Evolutionary conservation across 2,797 vertebrate genomes (phyloP).

Genomic region (Chaunax sp.): DNA sequence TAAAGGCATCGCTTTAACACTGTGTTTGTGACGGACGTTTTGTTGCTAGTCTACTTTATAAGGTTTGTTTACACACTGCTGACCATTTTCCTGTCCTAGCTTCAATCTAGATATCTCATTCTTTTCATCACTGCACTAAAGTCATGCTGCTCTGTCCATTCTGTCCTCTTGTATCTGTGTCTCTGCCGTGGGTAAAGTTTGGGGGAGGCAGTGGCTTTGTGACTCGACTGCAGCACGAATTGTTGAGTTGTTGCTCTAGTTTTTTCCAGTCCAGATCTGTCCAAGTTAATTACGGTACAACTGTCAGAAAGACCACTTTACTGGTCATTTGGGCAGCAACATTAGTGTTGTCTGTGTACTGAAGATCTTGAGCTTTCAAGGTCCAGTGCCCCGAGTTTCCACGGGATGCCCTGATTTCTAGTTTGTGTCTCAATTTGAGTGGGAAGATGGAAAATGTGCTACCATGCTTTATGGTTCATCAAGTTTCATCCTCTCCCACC

Average conservation of each 20-base stretch:
- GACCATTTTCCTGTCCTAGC: constrained; percentile 2
- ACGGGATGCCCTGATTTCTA: constrained; percentile 47
- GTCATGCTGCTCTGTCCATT: constrained; percentile 46
- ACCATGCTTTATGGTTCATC: constrained; percentile 35
- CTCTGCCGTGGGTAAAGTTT: constrained; percentile 60
- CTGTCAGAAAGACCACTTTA: constrained; percentile 71
- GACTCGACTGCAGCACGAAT: constrained; percentile 48
- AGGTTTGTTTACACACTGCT: background rate
- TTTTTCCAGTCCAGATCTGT: constrained; percentile 75
- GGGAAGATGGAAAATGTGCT: constrained; percentile 49
- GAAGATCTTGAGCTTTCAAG: constrained; percentile 65
- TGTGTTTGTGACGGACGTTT: constrained; percentile 12
- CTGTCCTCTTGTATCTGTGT: constrained; percentile 62
- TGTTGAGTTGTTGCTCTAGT: constrained; percentile 65
- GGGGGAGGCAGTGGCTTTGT: constrained; percentile 44
- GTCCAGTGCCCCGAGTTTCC: constrained; percentile 63
- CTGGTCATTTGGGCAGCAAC: constrained; percentile 67
- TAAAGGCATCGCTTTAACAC: constrained; percentile 10
- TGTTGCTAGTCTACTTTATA: background rate
- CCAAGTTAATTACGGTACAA: constrained; percentile 68
- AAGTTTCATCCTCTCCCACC: constrained; percentile 1
- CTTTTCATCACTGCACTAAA: constrained; percentile 29
- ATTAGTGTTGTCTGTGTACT: constrained; percentile 50
- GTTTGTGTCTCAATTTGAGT: constrained; percentile 71
- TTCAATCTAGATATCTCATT: constrained; percentile 19